These are phyloP conservation scores for Eunapius fragilis DNA, from an alignment of 37 sponge, comb jelly and placozoan species.

Conservation along the genomic window DNA sequence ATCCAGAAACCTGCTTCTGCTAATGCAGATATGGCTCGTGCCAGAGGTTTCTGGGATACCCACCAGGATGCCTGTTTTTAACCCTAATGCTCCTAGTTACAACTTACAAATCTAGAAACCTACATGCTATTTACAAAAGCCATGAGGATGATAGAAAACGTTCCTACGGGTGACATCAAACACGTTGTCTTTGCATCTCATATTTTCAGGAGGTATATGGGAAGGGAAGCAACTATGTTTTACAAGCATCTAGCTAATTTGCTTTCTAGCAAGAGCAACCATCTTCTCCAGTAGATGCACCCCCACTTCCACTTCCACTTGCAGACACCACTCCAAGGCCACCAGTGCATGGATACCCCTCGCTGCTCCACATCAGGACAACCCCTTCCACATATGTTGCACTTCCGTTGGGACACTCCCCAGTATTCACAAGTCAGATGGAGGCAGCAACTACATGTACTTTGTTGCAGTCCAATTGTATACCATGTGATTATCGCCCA, in stretches of 20 bases:
- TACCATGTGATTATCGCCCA: too few species aligned
- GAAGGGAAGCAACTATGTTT: constrained; percentile 4
- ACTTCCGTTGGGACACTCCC: too few species aligned
- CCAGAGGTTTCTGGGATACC: constrained; percentile 27
- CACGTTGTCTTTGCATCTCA: neutral
- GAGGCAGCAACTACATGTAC: too few species aligned
- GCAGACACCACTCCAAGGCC: too few species aligned
- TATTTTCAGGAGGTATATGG: constrained; percentile 12
- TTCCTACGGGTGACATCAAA: constrained; percentile 9
- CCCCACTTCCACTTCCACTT: too few species aligned
- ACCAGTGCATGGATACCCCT: too few species aligned
- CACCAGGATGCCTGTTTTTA: constrained; percentile 32
- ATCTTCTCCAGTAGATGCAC: too few species aligned
- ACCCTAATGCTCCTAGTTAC: constrained; percentile 26
- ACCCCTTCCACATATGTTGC: too few species aligned
- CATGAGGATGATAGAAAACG: constrained; percentile 23
- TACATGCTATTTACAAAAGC: neutral
- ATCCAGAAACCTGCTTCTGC: too few species aligned
- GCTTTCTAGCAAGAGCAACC: neutral
- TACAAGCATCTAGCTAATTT: constrained; percentile 7
- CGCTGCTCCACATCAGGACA: too few species aligned
- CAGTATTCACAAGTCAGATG: too few species aligned
- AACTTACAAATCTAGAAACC: neutral
- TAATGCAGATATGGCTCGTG: neutral
- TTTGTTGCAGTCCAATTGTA: too few species aligned